Conservation (phyloP, 2,113 vertebrate genomes). For the Pungitius pungitius region DNA sequence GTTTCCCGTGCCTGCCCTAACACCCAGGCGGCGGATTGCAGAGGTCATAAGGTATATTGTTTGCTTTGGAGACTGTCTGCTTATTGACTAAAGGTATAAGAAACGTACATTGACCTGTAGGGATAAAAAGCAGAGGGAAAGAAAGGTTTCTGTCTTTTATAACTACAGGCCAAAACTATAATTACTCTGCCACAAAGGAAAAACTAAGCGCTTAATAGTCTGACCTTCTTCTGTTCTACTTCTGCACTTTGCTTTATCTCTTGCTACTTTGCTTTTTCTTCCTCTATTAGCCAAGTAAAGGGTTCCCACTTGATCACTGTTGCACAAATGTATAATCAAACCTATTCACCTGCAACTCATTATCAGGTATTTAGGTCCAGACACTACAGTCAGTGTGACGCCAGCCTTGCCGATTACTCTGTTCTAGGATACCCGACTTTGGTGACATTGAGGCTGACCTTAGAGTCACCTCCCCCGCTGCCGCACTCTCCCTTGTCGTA, state of each 20-base stretch:
- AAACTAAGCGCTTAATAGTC: not conserved
- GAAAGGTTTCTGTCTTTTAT: constrained; percentile 53
- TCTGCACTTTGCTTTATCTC: constrained; percentile 11
- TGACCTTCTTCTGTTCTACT: not conserved
- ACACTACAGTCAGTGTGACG: constrained; percentile 73
- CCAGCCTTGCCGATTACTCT: constrained; percentile 99
- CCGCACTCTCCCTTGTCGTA: constrained; percentile 99
- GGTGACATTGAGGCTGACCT: constrained; percentile 99
- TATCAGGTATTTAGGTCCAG: constrained; percentile 21
- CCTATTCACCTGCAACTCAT: constrained; percentile 14
- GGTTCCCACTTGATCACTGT: constrained; percentile 79
- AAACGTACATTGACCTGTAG: constrained; percentile 66
- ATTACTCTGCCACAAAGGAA: constrained; percentile 25
- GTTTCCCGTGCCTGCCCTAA: constrained; percentile 74
- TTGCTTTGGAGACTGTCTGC: not conserved
- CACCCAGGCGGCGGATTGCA: constrained; percentile 54
- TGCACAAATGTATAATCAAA: constrained; percentile 46
- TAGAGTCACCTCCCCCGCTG: constrained; percentile 99
- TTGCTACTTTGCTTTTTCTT: constrained; percentile 24
- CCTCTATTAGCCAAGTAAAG: constrained; percentile 80
- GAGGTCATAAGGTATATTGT: constrained; percentile 39
- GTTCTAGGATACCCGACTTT: constrained; percentile 92
- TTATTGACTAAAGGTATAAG: constrained; percentile 13
- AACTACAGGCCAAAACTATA: constrained; percentile 66
- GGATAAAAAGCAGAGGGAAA: constrained; percentile 58